Conservation (phyloP, 2,797 vertebrate genomes). For the Tragelaphus oryx region DNA sequence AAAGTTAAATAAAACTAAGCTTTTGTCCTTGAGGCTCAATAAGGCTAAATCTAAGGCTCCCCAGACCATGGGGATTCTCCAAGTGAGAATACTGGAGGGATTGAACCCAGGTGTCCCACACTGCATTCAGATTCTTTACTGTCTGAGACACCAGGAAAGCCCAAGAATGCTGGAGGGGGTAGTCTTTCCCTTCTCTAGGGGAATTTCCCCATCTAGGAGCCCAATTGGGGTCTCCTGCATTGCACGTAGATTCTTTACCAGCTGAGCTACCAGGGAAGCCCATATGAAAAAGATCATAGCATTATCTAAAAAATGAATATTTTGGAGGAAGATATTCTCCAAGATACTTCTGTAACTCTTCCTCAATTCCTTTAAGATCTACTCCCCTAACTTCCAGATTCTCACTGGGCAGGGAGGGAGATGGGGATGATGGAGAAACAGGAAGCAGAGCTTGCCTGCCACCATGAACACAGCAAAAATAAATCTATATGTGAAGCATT, state of each 20-base stretch:
- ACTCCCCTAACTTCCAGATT: neutral
- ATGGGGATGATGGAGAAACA: neutral
- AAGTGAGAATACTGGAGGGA: neutral
- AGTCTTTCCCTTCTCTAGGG: neutral
- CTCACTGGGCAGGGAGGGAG: neutral
- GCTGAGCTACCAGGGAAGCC: neutral
- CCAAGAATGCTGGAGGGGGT: neutral
- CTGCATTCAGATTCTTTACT: neutral
- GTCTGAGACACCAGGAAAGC: neutral
- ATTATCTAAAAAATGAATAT: neutral
- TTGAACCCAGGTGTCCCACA: neutral
- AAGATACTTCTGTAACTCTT: neutral
- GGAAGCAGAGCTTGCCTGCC: neutral
- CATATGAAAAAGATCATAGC: neutral
- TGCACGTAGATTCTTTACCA: neutral
- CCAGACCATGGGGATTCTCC: neutral
- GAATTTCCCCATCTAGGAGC: neutral
- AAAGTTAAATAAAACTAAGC: neutral
- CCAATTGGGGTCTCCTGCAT: neutral
- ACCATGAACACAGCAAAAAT: neutral
- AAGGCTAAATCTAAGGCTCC: neutral
- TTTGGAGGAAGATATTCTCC: neutral
- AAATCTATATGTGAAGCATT: neutral
- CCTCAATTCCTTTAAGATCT: neutral
- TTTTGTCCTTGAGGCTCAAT: slow-evolving; percentile 39